A percentile compares a stretch with the other conserved stretches of the same genome.
phyloP scores from a whole-genome alignment of 1,140 invertebrate genomes.

The Lasioglossum albipes region DNA sequence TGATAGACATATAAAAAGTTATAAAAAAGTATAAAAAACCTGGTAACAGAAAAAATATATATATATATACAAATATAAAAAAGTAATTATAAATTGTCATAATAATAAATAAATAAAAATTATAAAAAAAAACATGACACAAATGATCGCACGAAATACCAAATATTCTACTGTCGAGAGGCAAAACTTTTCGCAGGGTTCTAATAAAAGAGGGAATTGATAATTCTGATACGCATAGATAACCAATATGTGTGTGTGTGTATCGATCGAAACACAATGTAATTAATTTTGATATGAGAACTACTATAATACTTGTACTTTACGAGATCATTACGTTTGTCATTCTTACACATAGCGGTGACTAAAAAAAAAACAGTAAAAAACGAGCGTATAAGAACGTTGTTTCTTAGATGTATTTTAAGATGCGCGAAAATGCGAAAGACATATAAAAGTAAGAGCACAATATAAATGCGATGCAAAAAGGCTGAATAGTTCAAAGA shows the following conservation, averaged over 20 bases:
- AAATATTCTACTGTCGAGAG: conserved; percentile 69
- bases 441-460: conserved; percentile 38
- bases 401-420: conserved; percentile 58
- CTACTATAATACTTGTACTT: conserved; percentile 69
- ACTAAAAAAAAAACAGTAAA: conserved; percentile 37
- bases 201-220: conserved; percentile 65
- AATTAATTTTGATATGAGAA: conserved; percentile 67
- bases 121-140: conserved; percentile 47
- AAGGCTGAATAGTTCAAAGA: conserved; percentile 61
- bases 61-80: not conserved
- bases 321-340: conserved; percentile 60
- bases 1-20: conserved; percentile 51
- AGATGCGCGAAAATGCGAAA: conserved; percentile 56
- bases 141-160: conserved; percentile 59
- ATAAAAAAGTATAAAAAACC: not conserved
- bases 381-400: conserved; percentile 47
- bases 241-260: conserved; percentile 46
- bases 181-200: conserved; percentile 71
- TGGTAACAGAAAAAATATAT: conserved; percentile 49
- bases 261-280: conserved; percentile 57
- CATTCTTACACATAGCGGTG: conserved; percentile 57
- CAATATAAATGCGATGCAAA: conserved; percentile 52
- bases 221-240: conserved; percentile 62
- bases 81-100: conserved; percentile 31
- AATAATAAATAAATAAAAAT: conserved; percentile 14